Conservation (phyloP, 2,888 invertebrate species). For the Heteropelma amictum region DNA sequence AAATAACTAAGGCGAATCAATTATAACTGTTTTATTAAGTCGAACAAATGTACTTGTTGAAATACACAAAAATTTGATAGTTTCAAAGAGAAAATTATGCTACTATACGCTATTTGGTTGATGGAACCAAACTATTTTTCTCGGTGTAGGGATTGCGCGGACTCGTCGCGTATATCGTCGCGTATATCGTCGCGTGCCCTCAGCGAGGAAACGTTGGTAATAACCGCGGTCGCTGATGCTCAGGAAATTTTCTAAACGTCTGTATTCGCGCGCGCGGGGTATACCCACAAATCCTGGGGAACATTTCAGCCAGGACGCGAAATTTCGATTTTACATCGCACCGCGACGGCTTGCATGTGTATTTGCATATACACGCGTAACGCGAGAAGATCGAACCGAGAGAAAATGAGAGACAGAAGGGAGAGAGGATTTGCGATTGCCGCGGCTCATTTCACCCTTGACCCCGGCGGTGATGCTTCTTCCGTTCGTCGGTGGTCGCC, state of each 20-base stretch:
- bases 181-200: conserved; percentile 59
- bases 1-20: too few relatives aligned
- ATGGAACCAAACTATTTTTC: too few relatives aligned
- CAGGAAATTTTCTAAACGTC: conserved; percentile 66
- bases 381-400: neutral
- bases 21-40: too few relatives aligned
- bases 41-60: too few relatives aligned
- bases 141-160: conserved; percentile 9
- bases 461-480: conserved; percentile 54
- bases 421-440: conserved; percentile 33
- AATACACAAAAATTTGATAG: too few relatives aligned
- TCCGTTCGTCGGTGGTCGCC: conserved; percentile 18
- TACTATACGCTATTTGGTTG: too few relatives aligned
- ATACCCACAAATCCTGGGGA: neutral
- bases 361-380: neutral
- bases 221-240: conserved; percentile 72
- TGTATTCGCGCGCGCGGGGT: too few relatives aligned
- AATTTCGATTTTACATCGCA: neutral
- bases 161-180: too few relatives aligned
- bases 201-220: conserved; percentile 70
- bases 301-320: neutral
- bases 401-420: neutral
- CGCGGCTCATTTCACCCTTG: conserved; percentile 64
- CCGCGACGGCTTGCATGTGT: neutral
- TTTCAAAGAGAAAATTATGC: too few relatives aligned